phyloP scores from a whole-genome alignment of 2,113 vertebrate genomes.

The Coracopsis vasa region DNA sequence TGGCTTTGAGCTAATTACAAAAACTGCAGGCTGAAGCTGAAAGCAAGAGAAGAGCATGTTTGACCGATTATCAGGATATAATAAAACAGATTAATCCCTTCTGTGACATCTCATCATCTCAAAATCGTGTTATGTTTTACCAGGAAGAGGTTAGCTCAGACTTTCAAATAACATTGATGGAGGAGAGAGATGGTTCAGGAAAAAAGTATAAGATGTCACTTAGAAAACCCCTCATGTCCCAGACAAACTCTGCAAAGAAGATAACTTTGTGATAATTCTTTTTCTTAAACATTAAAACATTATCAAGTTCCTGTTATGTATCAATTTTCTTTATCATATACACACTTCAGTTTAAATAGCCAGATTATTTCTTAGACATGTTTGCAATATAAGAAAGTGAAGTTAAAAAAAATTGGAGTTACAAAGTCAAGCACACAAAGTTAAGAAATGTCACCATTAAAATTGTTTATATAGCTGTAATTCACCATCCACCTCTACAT shows the following conservation, averaged over 20 bases:
- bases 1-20: neutral
- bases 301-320: neutral
- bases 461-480: neutral
- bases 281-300: neutral
- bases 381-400: neutral
- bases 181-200: neutral
- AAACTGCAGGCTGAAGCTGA: neutral
- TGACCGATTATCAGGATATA: neutral
- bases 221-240: neutral
- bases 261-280: neutral
- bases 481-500: neutral
- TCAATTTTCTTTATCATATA: neutral
- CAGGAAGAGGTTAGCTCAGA: neutral
- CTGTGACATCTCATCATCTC: neutral
- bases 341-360: neutral
- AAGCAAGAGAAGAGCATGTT: neutral
- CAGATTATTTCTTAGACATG: neutral
- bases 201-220: neutral
- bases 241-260: neutral
- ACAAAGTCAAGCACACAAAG: neutral
- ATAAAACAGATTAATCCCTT: neutral
- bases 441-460: neutral
- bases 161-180: neutral
- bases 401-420: neutral
- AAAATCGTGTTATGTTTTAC: neutral